These are phyloP conservation scores for Drosophila planitibia DNA, from an alignment of 2,888 invertebrate species.

Conservation along the genomic window DNA sequence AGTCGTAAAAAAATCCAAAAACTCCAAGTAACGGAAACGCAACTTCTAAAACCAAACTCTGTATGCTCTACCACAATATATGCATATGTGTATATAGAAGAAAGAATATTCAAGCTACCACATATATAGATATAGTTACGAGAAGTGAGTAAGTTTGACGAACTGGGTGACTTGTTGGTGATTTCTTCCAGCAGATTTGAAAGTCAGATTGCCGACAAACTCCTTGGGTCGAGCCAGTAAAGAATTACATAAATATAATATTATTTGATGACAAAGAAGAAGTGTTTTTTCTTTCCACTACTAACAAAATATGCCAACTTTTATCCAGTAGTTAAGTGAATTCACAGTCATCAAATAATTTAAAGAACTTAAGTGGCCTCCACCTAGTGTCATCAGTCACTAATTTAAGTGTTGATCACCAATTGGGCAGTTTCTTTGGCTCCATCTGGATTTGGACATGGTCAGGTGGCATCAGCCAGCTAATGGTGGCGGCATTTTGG, in stretches of 20 bases:
- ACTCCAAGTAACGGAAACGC: background rate
- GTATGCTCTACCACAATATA: slow-evolving; percentile 17
- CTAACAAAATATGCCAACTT: background rate
- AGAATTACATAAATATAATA: background rate
- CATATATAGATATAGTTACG: background rate
- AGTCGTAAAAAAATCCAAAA: slow-evolving; percentile 31
- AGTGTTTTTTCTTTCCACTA: background rate
- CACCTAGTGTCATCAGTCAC: background rate
- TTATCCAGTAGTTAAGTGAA: background rate
- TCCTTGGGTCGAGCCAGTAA: background rate
- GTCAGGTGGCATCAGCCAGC: slow-evolving; percentile 39
- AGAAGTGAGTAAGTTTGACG: background rate
- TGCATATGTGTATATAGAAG: background rate
- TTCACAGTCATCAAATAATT: background rate
- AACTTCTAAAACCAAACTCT: background rate
- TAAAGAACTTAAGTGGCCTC: background rate
- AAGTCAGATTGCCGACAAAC: too few relatives aligned
- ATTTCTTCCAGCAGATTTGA: background rate
- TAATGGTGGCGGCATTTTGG: slow-evolving; percentile 36
- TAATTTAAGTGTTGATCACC: background rate
- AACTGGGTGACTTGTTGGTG: background rate
- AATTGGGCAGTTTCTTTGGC: background rate
- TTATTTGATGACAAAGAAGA: background rate
- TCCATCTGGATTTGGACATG: background rate
- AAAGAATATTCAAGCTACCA: background rate